Evolutionary conservation across 2,888 invertebrate species (phyloP).

Genomic region (Macaria notata): DNA sequence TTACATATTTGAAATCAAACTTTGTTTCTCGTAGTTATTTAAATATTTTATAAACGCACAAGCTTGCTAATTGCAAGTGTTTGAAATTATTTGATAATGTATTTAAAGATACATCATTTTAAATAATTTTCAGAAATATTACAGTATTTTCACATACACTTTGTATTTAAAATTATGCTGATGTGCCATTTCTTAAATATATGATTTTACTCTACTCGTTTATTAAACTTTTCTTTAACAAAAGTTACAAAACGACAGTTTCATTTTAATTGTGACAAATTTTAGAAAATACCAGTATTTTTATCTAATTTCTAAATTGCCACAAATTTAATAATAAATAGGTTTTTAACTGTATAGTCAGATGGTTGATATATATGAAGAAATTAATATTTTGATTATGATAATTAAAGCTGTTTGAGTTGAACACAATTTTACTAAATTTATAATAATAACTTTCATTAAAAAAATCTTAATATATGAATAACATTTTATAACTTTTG

Average conservation of each 20-base stretch:
- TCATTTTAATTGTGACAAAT: too few relatives aligned
- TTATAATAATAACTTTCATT: too few relatives aligned
- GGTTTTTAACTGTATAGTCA: too few relatives aligned
- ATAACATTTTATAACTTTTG: too few relatives aligned
- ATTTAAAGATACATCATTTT: conserved; percentile 35
- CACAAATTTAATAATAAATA: too few relatives aligned
- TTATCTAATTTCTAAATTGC: too few relatives aligned
- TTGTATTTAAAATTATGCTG: conserved; percentile 20
- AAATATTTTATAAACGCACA: conserved; percentile 19
- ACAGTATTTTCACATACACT: conserved; percentile 16
- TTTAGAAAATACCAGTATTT: too few relatives aligned
- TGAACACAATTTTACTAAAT: too few relatives aligned
- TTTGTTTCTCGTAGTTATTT: background rate
- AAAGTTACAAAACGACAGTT: too few relatives aligned
- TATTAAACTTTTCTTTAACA: too few relatives aligned
- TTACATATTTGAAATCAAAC: conserved; percentile 9
- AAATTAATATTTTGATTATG: background rate
- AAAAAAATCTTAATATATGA: too few relatives aligned
- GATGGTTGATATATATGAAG: background rate
- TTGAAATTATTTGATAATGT: conserved; percentile 33
- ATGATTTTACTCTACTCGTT: background rate
- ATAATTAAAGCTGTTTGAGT: too few relatives aligned
- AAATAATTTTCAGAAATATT: conserved; percentile 21
- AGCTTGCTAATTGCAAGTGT: conserved; percentile 15
- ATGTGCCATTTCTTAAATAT: conserved; percentile 37